Percentiles rank a stretch among this genome's conserved stretches.
These are phyloP conservation scores for Allobates femoralis DNA, from an alignment of 2,797 vertebrate genomes.

Conservation along the genomic window DNA sequence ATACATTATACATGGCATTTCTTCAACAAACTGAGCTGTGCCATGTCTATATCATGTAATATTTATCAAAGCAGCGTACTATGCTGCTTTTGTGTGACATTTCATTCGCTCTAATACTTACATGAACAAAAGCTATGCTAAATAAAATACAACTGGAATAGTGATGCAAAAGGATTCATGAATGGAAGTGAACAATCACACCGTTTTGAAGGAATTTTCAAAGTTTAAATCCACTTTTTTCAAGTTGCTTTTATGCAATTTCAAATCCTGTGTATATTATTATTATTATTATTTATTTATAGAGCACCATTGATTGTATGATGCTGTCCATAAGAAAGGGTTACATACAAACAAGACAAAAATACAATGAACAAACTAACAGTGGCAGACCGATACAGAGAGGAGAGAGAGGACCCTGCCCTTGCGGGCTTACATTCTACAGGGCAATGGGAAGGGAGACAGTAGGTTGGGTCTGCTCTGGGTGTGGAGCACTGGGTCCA, in stretches of 20 bases:
- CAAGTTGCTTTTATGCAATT: background rate
- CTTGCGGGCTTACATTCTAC: no score
- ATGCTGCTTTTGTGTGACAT: constrained; percentile 30
- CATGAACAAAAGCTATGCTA: constrained; percentile 10
- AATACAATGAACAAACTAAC: no score
- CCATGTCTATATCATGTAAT: constrained; percentile 25
- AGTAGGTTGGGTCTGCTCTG: no score
- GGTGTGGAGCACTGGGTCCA: no score
- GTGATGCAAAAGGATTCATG: background rate
- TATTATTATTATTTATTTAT: no score
- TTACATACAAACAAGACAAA: no score
- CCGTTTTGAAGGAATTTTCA: background rate
- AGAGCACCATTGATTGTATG: no score
- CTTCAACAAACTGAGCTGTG: background rate
- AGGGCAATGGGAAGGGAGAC: no score
- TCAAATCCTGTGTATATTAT: background rate
- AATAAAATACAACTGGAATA: background rate
- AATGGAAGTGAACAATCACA: background rate
- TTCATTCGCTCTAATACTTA: background rate
- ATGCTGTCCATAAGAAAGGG: no score
- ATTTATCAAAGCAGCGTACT: constrained; percentile 35
- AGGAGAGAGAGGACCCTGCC: no score
- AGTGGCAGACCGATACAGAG: no score
- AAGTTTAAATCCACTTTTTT: background rate
- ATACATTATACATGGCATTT: constrained; percentile 39